Percentiles rank a stretch among this genome's conserved stretches.
Evolutionary conservation across 2,113 vertebrate genomes (phyloP).

Genomic region (Pogona vitticeps): DNA sequence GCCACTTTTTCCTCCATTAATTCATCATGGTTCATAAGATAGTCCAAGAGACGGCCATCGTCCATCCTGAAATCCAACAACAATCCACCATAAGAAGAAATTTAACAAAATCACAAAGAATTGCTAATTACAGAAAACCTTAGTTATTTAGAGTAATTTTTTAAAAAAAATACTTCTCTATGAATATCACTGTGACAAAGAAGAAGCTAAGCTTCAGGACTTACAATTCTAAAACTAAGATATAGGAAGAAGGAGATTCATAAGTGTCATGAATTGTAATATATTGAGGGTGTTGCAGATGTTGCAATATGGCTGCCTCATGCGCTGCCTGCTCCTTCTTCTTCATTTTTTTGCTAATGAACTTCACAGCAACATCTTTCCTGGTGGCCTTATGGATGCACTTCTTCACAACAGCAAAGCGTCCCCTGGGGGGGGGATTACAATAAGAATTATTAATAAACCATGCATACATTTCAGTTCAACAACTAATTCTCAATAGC

Average conservation of each 20-base stretch:
- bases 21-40: constrained; percentile 94
- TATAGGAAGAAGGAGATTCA: constrained; percentile 87
- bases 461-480: constrained; percentile 25
- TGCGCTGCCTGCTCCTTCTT: constrained; percentile 96
- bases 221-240: constrained; percentile 94
- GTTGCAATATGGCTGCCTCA: constrained; percentile 88
- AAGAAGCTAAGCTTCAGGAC: constrained; percentile 56
- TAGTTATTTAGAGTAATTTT: background rate
- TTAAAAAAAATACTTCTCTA: background rate
- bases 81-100: background rate
- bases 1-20: constrained; percentile 97
- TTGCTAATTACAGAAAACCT: constrained; percentile 33
- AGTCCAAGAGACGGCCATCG: constrained; percentile 91
- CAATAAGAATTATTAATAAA: constrained; percentile 44
- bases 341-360: constrained; percentile 96
- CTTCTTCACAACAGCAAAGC: constrained; percentile 96
- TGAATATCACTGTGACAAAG: background rate
- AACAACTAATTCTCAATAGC: constrained; percentile 9
- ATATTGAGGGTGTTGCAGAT: constrained; percentile 91
- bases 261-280: constrained; percentile 91
- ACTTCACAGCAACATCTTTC: constrained; percentile 96
- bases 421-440: constrained; percentile 79
- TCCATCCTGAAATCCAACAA: constrained; percentile 84
- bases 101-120: constrained; percentile 19
- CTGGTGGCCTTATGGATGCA: constrained; percentile 91